Evolutionary conservation across 2,797 vertebrate genomes (phyloP), one percentile per base, ranked within the genome.

Genomic region (Sebastes aleutianus): DNA sequence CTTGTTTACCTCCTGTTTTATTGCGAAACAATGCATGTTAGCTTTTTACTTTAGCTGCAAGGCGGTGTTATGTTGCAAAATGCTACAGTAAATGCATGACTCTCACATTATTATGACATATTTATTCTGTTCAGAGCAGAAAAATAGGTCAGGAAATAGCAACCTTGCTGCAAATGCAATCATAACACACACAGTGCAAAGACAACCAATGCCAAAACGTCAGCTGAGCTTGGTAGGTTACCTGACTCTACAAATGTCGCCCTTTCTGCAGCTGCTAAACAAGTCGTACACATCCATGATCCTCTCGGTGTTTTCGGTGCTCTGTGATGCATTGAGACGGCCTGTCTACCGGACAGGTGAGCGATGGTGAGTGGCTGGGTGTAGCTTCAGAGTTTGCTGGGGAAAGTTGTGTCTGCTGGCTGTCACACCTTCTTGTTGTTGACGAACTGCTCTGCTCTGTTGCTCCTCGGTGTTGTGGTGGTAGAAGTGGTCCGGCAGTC

Each of bases 231-330:
- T 18, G 3, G 36, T 39, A 39, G 11, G 78, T 96, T 96, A 98
- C 97, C 97, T 97, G 93, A 99, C 98, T 92, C 97, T 97, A 92
- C 93, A 95, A 92, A 98, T 94, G 95, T 98, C 97, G 84, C 98
- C 97, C 92, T 97, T 98, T 92, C 95, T 97, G 96, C 97, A 99
- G 92, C 98, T 98, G 84, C 95, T 96, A 93, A 98, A 99, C 87
- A 99, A 90, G 78, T 99, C 97, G 94, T 92, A 96, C 83, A 96
- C 97, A 87, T 99, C 97, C 98, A 98, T 95, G 80, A 67, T 97
- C 93, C 91, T 94, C 93, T 89, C 93, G 85, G 93, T 83, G 93
- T 83, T 92, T 84, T 92, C 74, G 84, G 76, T 88, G 74, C 93
- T 92, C 94, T 95, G 92, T 87, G 66, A 95, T 89, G 91, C 96